These are phyloP conservation scores for Malurus alboscapulatus DNA, from an alignment of 2,113 vertebrate genomes.

Conservation along the genomic window DNA sequence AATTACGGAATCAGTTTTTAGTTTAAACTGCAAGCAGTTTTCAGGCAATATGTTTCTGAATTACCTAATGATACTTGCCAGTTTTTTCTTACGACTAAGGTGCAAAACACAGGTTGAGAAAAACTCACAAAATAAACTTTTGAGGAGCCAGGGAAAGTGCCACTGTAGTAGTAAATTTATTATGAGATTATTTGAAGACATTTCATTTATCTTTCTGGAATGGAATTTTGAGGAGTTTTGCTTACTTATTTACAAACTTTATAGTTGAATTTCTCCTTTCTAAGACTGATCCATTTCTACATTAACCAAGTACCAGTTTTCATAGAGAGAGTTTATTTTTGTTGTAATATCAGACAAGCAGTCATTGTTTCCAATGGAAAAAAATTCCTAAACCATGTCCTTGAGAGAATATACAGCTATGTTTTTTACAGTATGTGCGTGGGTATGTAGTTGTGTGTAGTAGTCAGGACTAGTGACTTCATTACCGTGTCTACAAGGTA, in stretches of 20 bases:
- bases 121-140: background rate
- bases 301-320: background rate
- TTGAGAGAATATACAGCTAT: background rate
- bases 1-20: background rate
- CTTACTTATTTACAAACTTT: background rate
- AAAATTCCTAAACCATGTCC: background rate
- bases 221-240: background rate
- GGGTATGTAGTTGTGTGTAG: fast-evolving
- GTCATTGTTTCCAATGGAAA: background rate
- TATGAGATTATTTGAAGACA: background rate
- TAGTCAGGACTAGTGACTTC: background rate
- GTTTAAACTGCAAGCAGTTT: background rate
- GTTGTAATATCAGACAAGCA: background rate
- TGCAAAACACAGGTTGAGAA: background rate
- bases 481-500: background rate
- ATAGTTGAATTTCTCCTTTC: background rate
- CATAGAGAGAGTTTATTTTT: background rate
- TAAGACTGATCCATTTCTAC: background rate
- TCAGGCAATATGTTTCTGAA: background rate
- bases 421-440: background rate
- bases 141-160: background rate
- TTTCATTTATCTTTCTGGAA: background rate
- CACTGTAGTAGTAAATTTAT: background rate
- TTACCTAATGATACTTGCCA: background rate
- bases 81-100: background rate